phyloP scores from a whole-genome alignment of 2,888 invertebrate genomes.

The Drosophila neonasuta region DNA sequence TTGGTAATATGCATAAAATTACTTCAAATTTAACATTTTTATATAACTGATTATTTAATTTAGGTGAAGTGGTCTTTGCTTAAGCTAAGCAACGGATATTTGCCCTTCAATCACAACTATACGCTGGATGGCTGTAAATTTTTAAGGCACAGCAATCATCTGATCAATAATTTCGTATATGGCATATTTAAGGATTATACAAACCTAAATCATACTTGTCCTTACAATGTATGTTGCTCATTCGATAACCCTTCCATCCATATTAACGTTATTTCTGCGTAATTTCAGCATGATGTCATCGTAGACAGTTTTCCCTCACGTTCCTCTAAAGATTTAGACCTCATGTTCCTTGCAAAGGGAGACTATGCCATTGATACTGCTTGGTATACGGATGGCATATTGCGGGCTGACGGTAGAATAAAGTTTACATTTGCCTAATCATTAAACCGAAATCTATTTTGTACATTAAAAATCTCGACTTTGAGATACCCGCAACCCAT shows the following conservation, averaged over 20 bases:
- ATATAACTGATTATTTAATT: not conserved
- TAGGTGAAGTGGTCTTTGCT: conserved; percentile 4
- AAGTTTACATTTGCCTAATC: not conserved
- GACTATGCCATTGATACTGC: conserved; percentile 1
- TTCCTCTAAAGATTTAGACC: not conserved
- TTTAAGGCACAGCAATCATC: conserved; percentile 6
- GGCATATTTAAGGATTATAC: conserved; percentile 13
- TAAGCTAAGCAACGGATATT: conserved; percentile 9
- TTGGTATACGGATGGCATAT: not conserved
- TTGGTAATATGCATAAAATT: conserved; percentile 3
- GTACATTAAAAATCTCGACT: too few species aligned
- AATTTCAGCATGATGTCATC: conserved; percentile 17
- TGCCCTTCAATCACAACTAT: not conserved
- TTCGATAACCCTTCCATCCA: not conserved
- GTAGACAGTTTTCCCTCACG: conserved; percentile 17
- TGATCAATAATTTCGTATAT: conserved; percentile 6
- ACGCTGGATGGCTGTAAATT: conserved; percentile 17
- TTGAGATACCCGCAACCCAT: too few species aligned
- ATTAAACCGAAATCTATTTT: not conserved
- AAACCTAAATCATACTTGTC: conserved; percentile 24
- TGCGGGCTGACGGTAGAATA: not conserved
- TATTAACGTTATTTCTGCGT: not conserved
- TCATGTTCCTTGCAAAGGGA: not conserved
- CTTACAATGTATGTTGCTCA: not conserved
- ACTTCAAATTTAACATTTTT: not conserved